Conservation (phyloP, 2,888 invertebrate genomes). For the Endotricha flammealis region DNA sequence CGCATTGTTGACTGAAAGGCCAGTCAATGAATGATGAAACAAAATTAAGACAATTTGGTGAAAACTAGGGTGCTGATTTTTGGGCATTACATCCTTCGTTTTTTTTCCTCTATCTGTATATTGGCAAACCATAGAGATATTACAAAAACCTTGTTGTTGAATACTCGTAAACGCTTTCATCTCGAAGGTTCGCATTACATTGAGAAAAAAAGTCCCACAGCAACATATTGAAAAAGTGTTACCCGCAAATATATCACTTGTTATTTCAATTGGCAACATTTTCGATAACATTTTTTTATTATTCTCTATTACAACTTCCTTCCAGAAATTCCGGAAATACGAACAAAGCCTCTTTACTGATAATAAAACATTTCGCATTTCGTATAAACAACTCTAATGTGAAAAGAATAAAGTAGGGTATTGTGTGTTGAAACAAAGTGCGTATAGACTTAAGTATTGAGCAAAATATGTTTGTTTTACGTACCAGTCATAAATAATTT, state of each 20-base stretch:
- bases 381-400: not conserved
- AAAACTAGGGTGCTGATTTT: too few relatives aligned
- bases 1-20: too few relatives aligned
- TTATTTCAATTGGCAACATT: conserved; percentile 11
- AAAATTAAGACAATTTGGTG: too few relatives aligned
- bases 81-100: too few relatives aligned
- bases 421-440: not conserved
- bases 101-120: too few relatives aligned
- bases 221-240: too few relatives aligned
- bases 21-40: too few relatives aligned
- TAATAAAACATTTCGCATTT: not conserved
- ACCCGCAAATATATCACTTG: not conserved
- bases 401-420: not conserved
- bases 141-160: too few relatives aligned
- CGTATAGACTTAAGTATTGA: conserved; percentile 2
- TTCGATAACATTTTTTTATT: conserved; percentile 8
- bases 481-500: conserved; percentile 12
- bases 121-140: too few relatives aligned
- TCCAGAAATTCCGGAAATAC: conserved; percentile 6
- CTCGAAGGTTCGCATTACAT: too few relatives aligned
- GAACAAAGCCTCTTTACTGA: conserved; percentile 7
- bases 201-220: too few relatives aligned
- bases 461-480: conserved; percentile 12
- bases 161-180: too few relatives aligned
- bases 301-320: conserved; percentile 5